Base-by-base conservation (phyloP, 2,113 vertebrate species). In the Menidia beryllina region DNA sequence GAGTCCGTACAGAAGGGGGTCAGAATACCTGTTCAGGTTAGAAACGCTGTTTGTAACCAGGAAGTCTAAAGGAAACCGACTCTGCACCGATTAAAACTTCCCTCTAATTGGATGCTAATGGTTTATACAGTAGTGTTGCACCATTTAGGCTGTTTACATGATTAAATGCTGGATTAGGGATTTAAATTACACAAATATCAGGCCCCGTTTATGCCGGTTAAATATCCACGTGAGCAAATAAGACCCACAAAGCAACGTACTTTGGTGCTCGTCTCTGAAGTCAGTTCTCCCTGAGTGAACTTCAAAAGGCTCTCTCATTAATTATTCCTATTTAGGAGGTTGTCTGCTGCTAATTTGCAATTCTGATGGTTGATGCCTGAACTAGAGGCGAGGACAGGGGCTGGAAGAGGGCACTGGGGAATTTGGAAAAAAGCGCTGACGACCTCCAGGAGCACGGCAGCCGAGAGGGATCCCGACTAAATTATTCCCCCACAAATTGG, bases 301-400 rank as follows among this genome's bases (percentile, higher is more conserved):
- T 84, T 88, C 77, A 84, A 81, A 86, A 62, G 55, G 38, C 30
- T 66, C 15, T 2, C 14, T 57, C 86, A 88, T 91, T 89, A 88
- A 90, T 75, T 83, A 86, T 90, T 91, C 79, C 41, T 65, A 84
- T 85, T 85, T 64, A 75, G 39, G 79, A 79, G 69, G 43, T 30
- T 65, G 57, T 53, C 55, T 0, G 60, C 39, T 52, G 15, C 11
- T 24, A 75, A 88, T 91, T 85, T 91, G 75, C 85, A 91, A 90
- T 78, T 87, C 85, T 84, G 79, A 91, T 88, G 54, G 30, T 49
- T 14, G 2, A 25, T 21, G 43, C 68, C 38, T 65, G 60, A 74
- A 78, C 41, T 72, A 67, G 55, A 51, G 64, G 60, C 45, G 8
- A 64, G 56, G 34, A 41, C 63, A 63, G 77, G 69, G 78, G 68